phyloP scores from a whole-genome alignment of 2,888 invertebrate genomes.

The Andrena chrysosceles region DNA sequence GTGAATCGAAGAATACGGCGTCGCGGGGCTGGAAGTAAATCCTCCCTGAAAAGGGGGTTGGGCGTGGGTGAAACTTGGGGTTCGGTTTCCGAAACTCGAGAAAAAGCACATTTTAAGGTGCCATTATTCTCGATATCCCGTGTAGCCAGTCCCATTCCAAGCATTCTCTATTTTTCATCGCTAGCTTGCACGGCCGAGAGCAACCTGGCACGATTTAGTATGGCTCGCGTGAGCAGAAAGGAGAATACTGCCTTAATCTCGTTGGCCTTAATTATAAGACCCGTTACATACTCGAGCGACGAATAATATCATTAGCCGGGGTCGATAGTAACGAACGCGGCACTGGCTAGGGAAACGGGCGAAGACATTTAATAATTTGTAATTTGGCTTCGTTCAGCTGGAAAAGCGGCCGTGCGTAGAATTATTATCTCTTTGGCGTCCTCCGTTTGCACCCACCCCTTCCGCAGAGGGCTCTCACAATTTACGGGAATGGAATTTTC shows the following conservation, averaged over 20 bases:
- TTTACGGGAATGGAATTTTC: slow-evolving; percentile 55
- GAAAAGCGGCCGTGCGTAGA: slow-evolving; percentile 38
- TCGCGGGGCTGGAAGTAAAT: slow-evolving; percentile 31
- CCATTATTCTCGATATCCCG: not conserved
- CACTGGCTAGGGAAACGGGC: no score
- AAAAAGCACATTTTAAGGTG: not conserved
- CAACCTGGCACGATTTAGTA: slow-evolving; percentile 31
- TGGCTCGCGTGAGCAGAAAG: slow-evolving; percentile 28
- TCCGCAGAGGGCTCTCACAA: slow-evolving; percentile 20
- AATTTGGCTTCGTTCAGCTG: slow-evolving; percentile 15
- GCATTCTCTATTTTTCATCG: slow-evolving; percentile 44
- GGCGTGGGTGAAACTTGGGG: no score
- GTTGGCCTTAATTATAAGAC: slow-evolving; percentile 55
- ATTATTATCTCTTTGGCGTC: slow-evolving; percentile 34
- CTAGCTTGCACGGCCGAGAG: not conserved
- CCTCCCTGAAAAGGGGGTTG: not conserved
- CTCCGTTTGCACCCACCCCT: not conserved
- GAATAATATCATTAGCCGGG: slow-evolving; percentile 34
- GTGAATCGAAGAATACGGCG: slow-evolving; percentile 22
- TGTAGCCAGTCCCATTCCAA: slow-evolving; percentile 9
- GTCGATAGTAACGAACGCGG: slow-evolving; percentile 40
- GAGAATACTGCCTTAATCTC: slow-evolving; percentile 51
- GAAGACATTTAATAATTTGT: slow-evolving; percentile 26
- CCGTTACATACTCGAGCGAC: slow-evolving; percentile 27
- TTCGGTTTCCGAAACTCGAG: slow-evolving; percentile 27